Evolutionary conservation across 2,113 vertebrate species (phyloP).

Genomic region (Martes martes): DNA sequence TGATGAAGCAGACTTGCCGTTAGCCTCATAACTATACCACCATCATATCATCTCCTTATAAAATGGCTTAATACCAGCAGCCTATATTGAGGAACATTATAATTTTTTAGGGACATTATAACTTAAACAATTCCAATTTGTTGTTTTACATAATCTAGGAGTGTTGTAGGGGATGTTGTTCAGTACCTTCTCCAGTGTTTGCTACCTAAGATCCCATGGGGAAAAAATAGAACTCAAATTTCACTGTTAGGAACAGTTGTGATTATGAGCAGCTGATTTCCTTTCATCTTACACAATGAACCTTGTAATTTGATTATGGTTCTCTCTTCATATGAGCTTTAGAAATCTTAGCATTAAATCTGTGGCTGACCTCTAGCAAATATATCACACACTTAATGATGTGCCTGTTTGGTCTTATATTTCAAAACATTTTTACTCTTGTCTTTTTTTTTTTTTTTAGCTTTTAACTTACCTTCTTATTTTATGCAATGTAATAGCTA

Average conservation of each 20-base stretch:
- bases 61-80: neutral
- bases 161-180: neutral
- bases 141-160: neutral
- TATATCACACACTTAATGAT: neutral
- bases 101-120: neutral
- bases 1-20: neutral
- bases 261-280: neutral
- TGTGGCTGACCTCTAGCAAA: slow-evolving; percentile 31
- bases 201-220: neutral
- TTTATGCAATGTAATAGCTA: neutral
- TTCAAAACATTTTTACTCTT: neutral
- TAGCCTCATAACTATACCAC: neutral
- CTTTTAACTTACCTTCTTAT: neutral
- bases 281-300: slow-evolving; percentile 24
- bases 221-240: neutral
- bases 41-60: neutral
- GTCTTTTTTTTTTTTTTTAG: neutral
- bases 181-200: neutral
- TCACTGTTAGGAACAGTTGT: slow-evolving; percentile 18
- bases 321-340: neutral
- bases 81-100: neutral
- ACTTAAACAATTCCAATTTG: neutral
- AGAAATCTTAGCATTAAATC: slow-evolving; percentile 16
- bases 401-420: neutral
- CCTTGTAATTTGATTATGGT: slow-evolving; percentile 40